Conservation (phyloP, 2,797 vertebrate species). For the Scleropages formosus region DNA sequence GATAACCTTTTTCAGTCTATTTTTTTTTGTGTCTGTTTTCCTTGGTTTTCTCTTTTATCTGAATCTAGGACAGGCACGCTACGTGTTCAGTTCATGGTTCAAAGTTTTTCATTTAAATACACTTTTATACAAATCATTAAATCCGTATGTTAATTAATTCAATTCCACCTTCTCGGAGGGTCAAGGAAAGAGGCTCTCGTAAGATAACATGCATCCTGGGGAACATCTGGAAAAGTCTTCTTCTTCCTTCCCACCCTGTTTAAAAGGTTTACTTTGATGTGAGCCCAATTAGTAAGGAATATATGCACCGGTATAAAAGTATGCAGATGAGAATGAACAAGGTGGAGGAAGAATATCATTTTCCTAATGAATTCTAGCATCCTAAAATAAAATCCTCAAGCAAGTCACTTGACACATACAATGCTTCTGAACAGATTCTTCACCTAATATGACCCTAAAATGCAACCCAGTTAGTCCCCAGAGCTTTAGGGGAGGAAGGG, state of each 20-base stretch:
- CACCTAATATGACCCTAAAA: neutral
- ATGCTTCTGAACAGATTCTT: neutral
- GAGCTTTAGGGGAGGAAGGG: neutral
- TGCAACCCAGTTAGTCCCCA: neutral
- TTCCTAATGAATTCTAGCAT: slow-evolving; percentile 7
- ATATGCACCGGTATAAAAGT: slow-evolving; percentile 12
- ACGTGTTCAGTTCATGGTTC: neutral
- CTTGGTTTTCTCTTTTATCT: slow-evolving; percentile 10
- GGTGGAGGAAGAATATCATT: neutral
- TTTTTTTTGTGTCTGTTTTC: slow-evolving; percentile 6
- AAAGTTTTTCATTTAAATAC: neutral
- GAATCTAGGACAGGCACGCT: slow-evolving; percentile 20
- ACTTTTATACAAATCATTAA: neutral
- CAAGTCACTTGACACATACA: neutral
- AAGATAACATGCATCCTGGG: neutral
- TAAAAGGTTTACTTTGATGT: slow-evolving; percentile 23
- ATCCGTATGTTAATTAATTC: slow-evolving; percentile 18
- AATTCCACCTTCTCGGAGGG: slow-evolving; percentile 20
- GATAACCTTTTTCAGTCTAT: neutral
- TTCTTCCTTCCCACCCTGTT: neutral
- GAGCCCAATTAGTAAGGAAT: slow-evolving; percentile 23
- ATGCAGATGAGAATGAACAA: slow-evolving; percentile 3
- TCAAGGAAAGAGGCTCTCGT: slow-evolving; percentile 1
- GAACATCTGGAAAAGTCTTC: slow-evolving; percentile 14
- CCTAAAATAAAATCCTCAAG: slow-evolving; percentile 3